phyloP scores from a whole-genome alignment of 2,113 vertebrate species.

The Siniperca knerii region DNA sequence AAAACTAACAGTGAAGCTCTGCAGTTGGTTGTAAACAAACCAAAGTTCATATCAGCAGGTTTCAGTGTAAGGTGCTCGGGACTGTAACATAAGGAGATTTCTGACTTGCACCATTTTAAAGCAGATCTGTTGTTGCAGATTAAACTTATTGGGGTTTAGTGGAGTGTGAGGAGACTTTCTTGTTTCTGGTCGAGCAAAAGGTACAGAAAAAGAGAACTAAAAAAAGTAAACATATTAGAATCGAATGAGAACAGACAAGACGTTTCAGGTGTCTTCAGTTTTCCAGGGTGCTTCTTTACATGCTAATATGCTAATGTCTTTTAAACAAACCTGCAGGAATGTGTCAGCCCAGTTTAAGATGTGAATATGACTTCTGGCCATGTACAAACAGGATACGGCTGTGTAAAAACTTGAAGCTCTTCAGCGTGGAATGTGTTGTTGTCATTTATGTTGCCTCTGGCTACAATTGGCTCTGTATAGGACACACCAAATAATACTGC shows the following conservation, averaged over 20 bases:
- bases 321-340: background rate
- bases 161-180: background rate
- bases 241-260: background rate
- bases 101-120: slow-evolving; percentile 41
- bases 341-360: background rate
- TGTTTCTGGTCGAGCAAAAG: background rate
- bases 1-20: background rate
- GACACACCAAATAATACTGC: background rate
- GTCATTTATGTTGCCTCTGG: slow-evolving; percentile 59
- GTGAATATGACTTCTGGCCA: background rate
- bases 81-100: slow-evolving; percentile 63
- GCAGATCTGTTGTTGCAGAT: slow-evolving; percentile 41
- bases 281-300: background rate
- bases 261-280: background rate
- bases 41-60: slow-evolving; percentile 51
- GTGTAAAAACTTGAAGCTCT: slow-evolving; percentile 68
- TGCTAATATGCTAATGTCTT: background rate
- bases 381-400: slow-evolving; percentile 56
- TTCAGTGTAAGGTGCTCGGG: slow-evolving; percentile 35
- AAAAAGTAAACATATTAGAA: background rate
- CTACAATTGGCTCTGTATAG: background rate
- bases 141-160: slow-evolving; percentile 22
- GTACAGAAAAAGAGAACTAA: background rate
- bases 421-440: slow-evolving; percentile 68
- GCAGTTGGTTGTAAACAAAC: slow-evolving; percentile 27